Evolutionary conservation across 2,888 invertebrate species (phyloP).

Genomic region (Ryuthela nishihirai): DNA sequence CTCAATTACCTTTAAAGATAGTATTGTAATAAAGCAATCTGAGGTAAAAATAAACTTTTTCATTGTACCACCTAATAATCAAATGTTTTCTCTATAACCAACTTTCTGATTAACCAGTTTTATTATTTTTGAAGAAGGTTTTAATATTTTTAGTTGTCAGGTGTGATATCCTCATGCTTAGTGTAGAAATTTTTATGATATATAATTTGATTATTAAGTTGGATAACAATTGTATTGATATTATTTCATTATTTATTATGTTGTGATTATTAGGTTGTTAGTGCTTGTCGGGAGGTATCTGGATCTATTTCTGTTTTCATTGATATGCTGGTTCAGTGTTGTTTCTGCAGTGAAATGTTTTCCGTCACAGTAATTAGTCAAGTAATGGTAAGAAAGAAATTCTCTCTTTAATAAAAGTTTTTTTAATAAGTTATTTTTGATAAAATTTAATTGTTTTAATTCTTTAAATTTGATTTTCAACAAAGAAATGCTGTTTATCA

Average conservation of each 20-base stretch:
- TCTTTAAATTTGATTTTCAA: no score
- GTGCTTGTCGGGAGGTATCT: slow-evolving; percentile 50
- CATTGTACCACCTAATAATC: no score
- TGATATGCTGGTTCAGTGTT: slow-evolving; percentile 51
- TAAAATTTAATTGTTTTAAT: neutral
- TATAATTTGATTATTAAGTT: no score
- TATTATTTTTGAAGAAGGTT: no score
- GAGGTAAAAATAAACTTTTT: no score
- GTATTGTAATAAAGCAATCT: no score
- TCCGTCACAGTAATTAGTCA: slow-evolving; percentile 49
- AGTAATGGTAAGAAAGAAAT: slow-evolving; percentile 52
- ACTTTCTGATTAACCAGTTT: no score
- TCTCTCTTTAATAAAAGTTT: slow-evolving; percentile 1
- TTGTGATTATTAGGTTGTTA: slow-evolving; percentile 47
- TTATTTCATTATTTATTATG: neutral
- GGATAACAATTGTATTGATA: neutral
- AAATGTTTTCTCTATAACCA: no score
- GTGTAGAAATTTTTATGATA: neutral
- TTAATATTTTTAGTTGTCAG: no score
- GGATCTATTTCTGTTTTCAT: slow-evolving; percentile 45
- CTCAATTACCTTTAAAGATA: no score
- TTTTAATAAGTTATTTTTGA: neutral
- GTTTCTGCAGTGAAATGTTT: slow-evolving; percentile 50
- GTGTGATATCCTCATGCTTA: no score
- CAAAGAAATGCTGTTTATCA: no score